Base-by-base conservation (phyloP, 2,888 invertebrate species). In the Hecatera dysodea region DNA sequence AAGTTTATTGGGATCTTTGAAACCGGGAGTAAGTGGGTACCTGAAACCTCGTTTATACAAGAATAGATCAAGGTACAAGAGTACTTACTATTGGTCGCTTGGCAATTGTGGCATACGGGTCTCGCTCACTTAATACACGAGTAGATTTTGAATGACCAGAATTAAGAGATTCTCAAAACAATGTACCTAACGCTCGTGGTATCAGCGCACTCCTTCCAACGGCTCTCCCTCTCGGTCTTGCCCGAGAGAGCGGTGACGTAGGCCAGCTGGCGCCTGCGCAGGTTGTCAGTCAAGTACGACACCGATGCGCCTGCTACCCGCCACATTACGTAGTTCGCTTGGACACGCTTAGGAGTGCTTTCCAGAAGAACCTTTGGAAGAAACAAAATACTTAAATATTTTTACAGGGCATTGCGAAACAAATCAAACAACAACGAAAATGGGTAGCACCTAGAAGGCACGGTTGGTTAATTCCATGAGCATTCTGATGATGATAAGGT, bases 271-370 rank as follows among this genome's bases (percentile, higher is more conserved):
- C 98, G 96, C 65, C 97, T 97, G 7, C 98, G 96, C 72, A 98
- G 96, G 67, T 97, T 97, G 64, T 98, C 98, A 0, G 97, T 98
- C 76, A 99, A 94, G 91, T 98, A 99, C 5, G 97, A 97, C 12
- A 98, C 97, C 0, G 98, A 97, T 7, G 98, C 97, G 0, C 97
- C 97, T 0, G 98, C 98, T 0, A 98, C 98, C 65, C 99, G 97
- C 99, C 99, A 99, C 97, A 99, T 97, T 84, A 98, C 97, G 90
- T 99, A 99, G 95, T 99, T 99, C 5, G 99, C 98, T 83, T 96
- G 96, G 8, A 95, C 95, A 19, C 96, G 95, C 81, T 97, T 97
- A 0, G 97, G 96, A 0, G 97, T 97, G 19, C 85, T 90, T 53
- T 92, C 93, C 67, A 97, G 88, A 3, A 97, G 90, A 1, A 83